Conservation (phyloP, 2,797 vertebrate species). For the Fistularia commersonii region DNA sequence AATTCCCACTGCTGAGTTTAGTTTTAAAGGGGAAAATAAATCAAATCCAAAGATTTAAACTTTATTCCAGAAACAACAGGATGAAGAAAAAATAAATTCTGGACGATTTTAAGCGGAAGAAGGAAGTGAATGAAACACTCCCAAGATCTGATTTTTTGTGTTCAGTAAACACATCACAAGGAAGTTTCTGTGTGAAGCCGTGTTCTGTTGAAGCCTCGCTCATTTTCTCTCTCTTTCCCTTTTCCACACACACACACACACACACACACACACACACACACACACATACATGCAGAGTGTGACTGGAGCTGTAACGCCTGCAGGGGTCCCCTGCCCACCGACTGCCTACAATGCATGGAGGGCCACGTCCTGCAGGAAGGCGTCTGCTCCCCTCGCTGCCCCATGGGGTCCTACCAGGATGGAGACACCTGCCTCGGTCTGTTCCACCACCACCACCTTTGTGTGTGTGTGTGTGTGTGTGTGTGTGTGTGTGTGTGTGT, state of each 20-base stretch:
- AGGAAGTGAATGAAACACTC: too few species aligned
- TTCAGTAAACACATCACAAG: too few species aligned
- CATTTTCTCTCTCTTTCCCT: background rate
- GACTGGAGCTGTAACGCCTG: conserved; percentile 94
- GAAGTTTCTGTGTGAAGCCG: too few species aligned
- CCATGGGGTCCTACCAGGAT: conserved; percentile 74
- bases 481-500: conserved; percentile 3
- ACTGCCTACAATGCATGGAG: conserved; percentile 94
- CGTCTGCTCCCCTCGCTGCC: conserved; percentile 81
- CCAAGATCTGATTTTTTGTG: too few species aligned
- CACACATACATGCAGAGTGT: conserved; percentile 78
- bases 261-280: conserved; percentile 8
- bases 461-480: background rate
- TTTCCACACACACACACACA: conserved; percentile 15
- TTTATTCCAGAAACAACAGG: too few species aligned
- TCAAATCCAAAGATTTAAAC: too few species aligned
- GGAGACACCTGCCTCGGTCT: conserved; percentile 83
- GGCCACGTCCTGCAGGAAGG: conserved; percentile 83
- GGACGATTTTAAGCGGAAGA: too few species aligned
- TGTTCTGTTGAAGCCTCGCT: too few species aligned
- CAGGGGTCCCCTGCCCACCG: conserved; percentile 79
- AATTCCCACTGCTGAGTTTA: too few species aligned
- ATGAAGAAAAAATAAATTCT: too few species aligned
- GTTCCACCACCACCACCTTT: conserved; percentile 36
- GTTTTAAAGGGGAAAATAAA: too few species aligned